These are phyloP conservation scores for Aradus depressus DNA, from an alignment of 2,888 invertebrate genomes.

Conservation along the genomic window DNA sequence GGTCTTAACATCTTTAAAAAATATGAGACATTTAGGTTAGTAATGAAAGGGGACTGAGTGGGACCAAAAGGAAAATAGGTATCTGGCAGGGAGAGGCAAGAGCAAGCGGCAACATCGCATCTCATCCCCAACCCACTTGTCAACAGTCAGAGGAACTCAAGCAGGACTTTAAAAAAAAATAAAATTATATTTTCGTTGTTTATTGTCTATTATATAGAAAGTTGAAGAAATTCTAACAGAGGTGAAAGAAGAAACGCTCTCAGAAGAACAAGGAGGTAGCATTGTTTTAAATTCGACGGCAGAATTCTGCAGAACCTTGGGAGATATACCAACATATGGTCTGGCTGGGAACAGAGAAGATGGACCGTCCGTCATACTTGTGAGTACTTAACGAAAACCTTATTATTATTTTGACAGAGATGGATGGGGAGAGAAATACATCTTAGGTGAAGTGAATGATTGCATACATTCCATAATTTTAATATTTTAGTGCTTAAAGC, in stretches of 20 bases:
- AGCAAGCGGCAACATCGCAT: too few relatives aligned
- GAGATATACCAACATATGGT: constrained; percentile 91
- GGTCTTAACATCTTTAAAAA: too few relatives aligned
- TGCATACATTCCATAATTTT: background rate
- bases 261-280: constrained; percentile 30
- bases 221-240: constrained; percentile 22
- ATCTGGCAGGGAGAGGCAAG: too few relatives aligned
- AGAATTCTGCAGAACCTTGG: constrained; percentile 90
- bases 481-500: background rate
- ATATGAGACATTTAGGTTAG: too few relatives aligned
- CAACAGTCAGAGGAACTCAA: too few relatives aligned
- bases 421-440: background rate
- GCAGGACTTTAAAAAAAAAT: too few relatives aligned
- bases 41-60: too few relatives aligned
- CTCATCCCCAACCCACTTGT: too few relatives aligned
- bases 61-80: too few relatives aligned
- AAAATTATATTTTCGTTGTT: too few relatives aligned
- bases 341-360: constrained; percentile 81
- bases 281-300: constrained; percentile 88
- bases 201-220: constrained; percentile 12
- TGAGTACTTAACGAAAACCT: constrained; percentile 34
- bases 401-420: background rate
- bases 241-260: constrained; percentile 19
- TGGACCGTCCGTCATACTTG: constrained; percentile 56
- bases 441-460: background rate